Percentiles rank a stretch among this genome's conserved stretches.
phyloP scores from a whole-genome alignment of 2,888 invertebrate genomes.

The Flexamia atlantica region DNA sequence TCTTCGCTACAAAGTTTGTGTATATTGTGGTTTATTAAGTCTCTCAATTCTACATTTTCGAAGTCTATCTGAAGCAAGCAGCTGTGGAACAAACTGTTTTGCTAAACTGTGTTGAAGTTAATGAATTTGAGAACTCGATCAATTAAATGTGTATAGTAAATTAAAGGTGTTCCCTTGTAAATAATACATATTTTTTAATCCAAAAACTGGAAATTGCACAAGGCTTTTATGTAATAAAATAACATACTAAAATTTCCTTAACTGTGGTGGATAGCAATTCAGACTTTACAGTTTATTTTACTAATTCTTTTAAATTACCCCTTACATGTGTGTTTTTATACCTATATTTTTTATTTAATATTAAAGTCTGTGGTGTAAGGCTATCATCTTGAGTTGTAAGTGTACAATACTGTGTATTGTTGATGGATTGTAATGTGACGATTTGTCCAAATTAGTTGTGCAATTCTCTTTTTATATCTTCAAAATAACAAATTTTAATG shows the following conservation, averaged over 20 bases:
- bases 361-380: conserved; percentile 36
- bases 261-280: conserved; percentile 18
- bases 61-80: background rate
- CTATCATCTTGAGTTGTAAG: conserved; percentile 49
- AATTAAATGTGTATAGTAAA: conserved; percentile 29
- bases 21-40: conserved; percentile 11
- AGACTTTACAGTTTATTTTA: conserved; percentile 20
- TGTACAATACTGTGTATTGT: conserved; percentile 67
- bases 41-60: background rate
- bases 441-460: conserved; percentile 60
- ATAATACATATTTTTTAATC: conserved; percentile 47
- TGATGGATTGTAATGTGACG: conserved; percentile 61
- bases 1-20: background rate
- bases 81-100: background rate
- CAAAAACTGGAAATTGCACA: conserved; percentile 38
- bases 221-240: conserved; percentile 44
- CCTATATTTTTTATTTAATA: background rate
- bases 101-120: background rate
- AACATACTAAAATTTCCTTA: conserved; percentile 29
- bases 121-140: background rate
- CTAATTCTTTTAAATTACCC: conserved; percentile 54
- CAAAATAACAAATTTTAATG: background rate
- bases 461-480: conserved; percentile 47
- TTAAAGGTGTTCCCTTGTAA: conserved; percentile 31
- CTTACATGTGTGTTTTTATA: background rate